phyloP scores from a whole-genome alignment of 2,888 invertebrate genomes.

The Byasa hedistus region DNA sequence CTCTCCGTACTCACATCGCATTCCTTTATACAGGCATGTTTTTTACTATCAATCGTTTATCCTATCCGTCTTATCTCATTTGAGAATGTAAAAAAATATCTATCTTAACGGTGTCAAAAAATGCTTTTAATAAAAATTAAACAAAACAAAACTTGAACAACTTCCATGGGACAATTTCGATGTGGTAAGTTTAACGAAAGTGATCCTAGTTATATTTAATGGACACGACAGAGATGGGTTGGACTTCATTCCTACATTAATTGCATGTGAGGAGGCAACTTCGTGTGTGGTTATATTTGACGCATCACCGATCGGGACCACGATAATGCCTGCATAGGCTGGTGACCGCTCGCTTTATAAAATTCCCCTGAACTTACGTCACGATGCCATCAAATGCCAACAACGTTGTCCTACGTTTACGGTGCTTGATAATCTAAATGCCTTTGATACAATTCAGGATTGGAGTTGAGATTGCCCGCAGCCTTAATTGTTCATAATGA shows the following conservation, averaged over 20 bases:
- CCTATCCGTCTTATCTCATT: no score
- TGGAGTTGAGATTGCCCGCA: slow-evolving; percentile 46
- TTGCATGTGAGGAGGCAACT: slow-evolving; percentile 60
- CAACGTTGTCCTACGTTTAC: slow-evolving; percentile 46
- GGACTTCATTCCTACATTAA: slow-evolving; percentile 50
- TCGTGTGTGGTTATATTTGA: slow-evolving; percentile 72
- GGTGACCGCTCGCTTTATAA: slow-evolving; percentile 54
- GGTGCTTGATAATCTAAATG: slow-evolving; percentile 69
- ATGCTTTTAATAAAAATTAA: no score
- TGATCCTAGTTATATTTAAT: not conserved
- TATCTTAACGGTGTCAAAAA: no score
- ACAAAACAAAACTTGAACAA: no score
- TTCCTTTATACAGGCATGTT: no score
- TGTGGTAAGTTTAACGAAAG: not conserved
- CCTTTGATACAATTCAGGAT: slow-evolving; percentile 59
- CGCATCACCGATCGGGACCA: slow-evolving; percentile 66
- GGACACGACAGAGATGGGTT: not conserved
- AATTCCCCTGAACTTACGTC: slow-evolving; percentile 63
- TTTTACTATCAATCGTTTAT: no score
- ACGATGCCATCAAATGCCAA: slow-evolving; percentile 64
- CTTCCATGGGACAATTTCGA: not conserved
- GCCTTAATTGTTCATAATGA: slow-evolving; percentile 61
- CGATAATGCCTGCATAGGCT: slow-evolving; percentile 67
- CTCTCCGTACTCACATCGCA: no score
- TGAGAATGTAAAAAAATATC: no score